These are phyloP conservation scores for Turnix velox DNA, from an alignment of 2,113 vertebrate species.

Conservation along the genomic window DNA sequence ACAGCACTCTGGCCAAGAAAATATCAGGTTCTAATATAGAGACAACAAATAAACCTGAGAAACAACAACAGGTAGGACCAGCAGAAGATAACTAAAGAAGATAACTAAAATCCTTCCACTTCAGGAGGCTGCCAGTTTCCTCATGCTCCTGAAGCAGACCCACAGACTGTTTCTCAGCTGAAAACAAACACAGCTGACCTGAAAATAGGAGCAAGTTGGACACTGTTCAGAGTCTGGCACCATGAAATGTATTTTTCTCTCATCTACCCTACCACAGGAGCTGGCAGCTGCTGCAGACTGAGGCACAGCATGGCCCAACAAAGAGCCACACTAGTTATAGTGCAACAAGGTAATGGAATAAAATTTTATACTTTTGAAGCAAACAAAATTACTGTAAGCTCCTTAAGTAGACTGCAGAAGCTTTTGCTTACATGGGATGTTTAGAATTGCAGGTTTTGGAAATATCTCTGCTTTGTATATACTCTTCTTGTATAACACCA, in stretches of 20 bases:
- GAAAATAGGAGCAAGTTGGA: neutral
- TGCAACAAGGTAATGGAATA: neutral
- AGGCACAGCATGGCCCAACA: neutral
- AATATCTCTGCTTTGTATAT: neutral
- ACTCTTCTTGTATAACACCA: neutral
- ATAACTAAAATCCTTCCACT: neutral
- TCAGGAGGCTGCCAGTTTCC: neutral
- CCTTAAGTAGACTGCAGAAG: neutral
- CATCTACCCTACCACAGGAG: neutral
- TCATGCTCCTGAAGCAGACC: neutral
- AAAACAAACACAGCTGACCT: neutral
- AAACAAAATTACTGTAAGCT: neutral
- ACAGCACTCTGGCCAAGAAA: neutral
- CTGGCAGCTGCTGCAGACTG: neutral
- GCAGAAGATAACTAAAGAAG: neutral
- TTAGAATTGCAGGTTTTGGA: neutral
- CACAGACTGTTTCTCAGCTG: neutral
- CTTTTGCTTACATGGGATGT: slow-evolving; percentile 4
- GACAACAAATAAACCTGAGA: neutral
- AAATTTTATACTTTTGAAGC: neutral
- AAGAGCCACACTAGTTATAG: neutral
- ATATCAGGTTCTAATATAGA: neutral
- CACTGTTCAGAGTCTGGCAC: neutral
- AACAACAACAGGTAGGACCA: neutral
- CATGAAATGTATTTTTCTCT: neutral